A percentile compares a stretch with the other conserved stretches of the same genome.
These are phyloP conservation scores for Calyptomena viridis DNA, from an alignment of 2,113 vertebrate species.

Conservation along the genomic window DNA sequence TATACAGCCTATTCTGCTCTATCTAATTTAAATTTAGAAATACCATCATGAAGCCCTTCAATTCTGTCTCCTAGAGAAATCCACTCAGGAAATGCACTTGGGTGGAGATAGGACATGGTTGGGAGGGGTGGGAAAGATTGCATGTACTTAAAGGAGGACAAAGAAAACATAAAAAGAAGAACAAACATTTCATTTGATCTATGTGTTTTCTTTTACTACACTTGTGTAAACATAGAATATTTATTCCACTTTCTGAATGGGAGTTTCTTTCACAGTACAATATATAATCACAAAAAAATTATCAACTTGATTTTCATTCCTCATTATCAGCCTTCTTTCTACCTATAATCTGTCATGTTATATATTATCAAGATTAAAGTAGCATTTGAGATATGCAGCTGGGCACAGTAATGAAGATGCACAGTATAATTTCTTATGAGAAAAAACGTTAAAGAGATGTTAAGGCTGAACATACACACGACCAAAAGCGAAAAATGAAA, in stretches of 20 bases:
- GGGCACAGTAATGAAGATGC: not conserved
- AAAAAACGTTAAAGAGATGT: not conserved
- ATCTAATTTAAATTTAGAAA: slow-evolving; percentile 63
- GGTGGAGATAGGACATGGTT: not conserved
- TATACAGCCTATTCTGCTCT: slow-evolving; percentile 41
- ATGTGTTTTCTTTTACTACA: not conserved
- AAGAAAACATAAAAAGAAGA: not conserved
- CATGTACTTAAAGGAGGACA: not conserved
- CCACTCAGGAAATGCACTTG: slow-evolving; percentile 41
- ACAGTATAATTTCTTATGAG: not conserved
- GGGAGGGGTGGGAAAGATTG: not conserved
- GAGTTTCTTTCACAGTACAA: not conserved
- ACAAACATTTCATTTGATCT: not conserved
- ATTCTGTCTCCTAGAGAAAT: slow-evolving; percentile 49
- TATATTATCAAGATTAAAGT: not conserved
- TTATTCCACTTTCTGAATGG: not conserved
- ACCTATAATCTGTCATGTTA: not conserved
- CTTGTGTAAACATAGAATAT: not conserved
- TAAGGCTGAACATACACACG: not conserved
- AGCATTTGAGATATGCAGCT: not conserved
- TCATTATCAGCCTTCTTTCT: not conserved
- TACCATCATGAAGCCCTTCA: not conserved
- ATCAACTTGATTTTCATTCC: not conserved
- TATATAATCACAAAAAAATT: not conserved
- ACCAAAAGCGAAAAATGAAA: not conserved